phyloP scores from a whole-genome alignment of 2,888 invertebrate species.

The Cryptocheilus praepositus region DNA sequence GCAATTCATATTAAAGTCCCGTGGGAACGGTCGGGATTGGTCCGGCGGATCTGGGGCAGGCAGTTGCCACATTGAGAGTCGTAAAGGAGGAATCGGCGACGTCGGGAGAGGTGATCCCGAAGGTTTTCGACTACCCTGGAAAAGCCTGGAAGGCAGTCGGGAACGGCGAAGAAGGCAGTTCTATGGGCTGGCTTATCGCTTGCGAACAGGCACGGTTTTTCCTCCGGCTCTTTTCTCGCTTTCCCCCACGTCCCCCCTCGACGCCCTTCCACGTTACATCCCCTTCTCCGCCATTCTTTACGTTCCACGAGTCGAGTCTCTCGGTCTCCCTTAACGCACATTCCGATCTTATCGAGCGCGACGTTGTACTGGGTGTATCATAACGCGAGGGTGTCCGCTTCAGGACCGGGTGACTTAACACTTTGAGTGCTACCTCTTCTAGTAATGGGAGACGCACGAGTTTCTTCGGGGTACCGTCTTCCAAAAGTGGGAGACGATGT shows the following conservation, averaged over 20 bases:
- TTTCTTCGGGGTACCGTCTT: too few species aligned
- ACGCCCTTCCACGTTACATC: conserved; percentile 21
- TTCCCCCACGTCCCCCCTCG: conserved; percentile 27
- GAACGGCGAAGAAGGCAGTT: conserved; percentile 55
- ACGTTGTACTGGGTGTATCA: conserved; percentile 16
- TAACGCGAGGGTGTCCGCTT: neutral
- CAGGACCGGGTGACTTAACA: too few species aligned
- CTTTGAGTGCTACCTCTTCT: too few species aligned
- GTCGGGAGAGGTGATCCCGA: conserved; percentile 45
- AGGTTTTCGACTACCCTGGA: conserved; percentile 44
- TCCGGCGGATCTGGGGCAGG: conserved; percentile 61
- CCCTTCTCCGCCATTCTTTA: conserved; percentile 34
- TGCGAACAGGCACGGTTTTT: conserved; percentile 65
- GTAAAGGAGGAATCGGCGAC: conserved; percentile 45
- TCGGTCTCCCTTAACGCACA: conserved; percentile 25
- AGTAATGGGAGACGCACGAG: too few species aligned
- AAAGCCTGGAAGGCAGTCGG: conserved; percentile 54
- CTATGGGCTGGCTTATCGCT: conserved; percentile 69
- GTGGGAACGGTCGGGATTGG: conserved; percentile 63
- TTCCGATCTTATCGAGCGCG: conserved; percentile 28
- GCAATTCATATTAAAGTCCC: conserved; percentile 69
- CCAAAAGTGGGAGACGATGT: too few species aligned
- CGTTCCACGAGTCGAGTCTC: neutral
- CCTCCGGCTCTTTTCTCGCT: conserved; percentile 49
- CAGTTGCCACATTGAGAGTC: conserved; percentile 62